Base-by-base conservation (phyloP, 2,888 invertebrate genomes). In the Tetragnatha montana region DNA sequence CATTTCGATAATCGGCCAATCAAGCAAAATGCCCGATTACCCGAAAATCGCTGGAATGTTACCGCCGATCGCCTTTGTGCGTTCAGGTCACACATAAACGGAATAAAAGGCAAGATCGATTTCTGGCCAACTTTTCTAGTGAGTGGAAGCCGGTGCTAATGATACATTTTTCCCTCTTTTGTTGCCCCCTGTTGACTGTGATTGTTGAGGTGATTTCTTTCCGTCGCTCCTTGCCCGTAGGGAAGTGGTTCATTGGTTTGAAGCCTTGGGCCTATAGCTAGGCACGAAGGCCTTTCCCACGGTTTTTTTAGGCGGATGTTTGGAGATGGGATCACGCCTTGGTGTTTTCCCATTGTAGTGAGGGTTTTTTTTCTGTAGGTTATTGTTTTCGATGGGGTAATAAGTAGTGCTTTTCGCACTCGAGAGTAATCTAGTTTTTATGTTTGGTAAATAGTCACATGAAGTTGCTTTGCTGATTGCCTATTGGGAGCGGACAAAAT, bases 1-100 rank as follows among this genome's bases (percentile, higher is more conserved):
- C 21, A 21, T 70, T 81, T 49, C 71, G 71, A 50, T 81, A 81
- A 71, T 81, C 71, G 51, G 21, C 19, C 81, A 73, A 81, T 81
- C 81, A 71, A 50, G 47, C 35, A 19, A 81, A 71, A 17, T 81
- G 21, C 50, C 19, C 50, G 21, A 50, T 81, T 50, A 8, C 71
- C 70, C 49, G 49, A 51, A 81, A 50, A 71, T 50, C 22, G 49
- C 50, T 50, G 50, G 12, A 8, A 60, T 73, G 47, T 69, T 80
- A 22, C 49, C 14, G n/a, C 14, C 68, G 14, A 4, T 17, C 50
- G 50, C 76, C 49, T 22, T 22, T 22, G 60, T 21, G 21, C 17
- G 60, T 78, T 69, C 73, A 22, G 12, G 60, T 4, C 19, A 49
- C 21, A 50, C 22, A 47, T 49, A 35, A 60, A 60, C 60, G 60